phyloP scores from a whole-genome alignment of 1,140 invertebrate species.

The Dendroctonus ponderosae region DNA sequence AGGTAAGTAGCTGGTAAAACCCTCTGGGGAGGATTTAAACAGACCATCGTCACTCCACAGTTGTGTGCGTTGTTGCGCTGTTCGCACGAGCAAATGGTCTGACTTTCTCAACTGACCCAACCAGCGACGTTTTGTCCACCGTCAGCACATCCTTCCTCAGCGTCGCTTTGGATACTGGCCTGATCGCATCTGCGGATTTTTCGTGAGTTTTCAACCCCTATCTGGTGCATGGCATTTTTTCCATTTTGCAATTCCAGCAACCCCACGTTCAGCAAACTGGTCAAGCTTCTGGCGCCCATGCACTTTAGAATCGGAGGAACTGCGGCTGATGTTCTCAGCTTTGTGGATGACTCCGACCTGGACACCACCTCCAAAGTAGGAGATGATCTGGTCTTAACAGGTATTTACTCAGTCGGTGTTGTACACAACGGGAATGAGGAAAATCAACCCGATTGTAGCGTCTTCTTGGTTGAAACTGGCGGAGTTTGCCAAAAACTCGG shows the following conservation, averaged over 20 bases:
- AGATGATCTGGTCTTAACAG: not conserved
- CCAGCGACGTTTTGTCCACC: too few relatives aligned
- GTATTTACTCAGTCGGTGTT: not conserved
- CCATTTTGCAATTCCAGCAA: slow-evolving; percentile 3
- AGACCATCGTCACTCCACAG: too few relatives aligned
- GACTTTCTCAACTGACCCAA: too few relatives aligned
- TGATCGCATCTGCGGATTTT: not conserved
- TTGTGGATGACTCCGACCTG: not conserved
- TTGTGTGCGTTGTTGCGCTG: too few relatives aligned
- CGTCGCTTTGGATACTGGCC: not conserved
- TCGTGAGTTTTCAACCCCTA: not conserved
- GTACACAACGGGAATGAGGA: not conserved
- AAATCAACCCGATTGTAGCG: not conserved
- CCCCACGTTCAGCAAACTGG: not conserved
- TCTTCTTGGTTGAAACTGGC: not conserved
- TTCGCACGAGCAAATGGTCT: too few relatives aligned
- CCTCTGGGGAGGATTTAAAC: too few relatives aligned
- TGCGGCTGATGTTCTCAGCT: not conserved
- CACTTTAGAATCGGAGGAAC: slow-evolving; percentile 9
- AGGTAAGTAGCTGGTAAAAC: too few relatives aligned
- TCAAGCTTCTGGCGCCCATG: slow-evolving; percentile 2
- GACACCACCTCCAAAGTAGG: not conserved
- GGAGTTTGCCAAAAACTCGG: not conserved
- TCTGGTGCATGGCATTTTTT: not conserved
- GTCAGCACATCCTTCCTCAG: not conserved